Evolutionary conservation across 1,140 invertebrate genomes (phyloP).

Genomic region (Drosophila repletoides): DNA sequence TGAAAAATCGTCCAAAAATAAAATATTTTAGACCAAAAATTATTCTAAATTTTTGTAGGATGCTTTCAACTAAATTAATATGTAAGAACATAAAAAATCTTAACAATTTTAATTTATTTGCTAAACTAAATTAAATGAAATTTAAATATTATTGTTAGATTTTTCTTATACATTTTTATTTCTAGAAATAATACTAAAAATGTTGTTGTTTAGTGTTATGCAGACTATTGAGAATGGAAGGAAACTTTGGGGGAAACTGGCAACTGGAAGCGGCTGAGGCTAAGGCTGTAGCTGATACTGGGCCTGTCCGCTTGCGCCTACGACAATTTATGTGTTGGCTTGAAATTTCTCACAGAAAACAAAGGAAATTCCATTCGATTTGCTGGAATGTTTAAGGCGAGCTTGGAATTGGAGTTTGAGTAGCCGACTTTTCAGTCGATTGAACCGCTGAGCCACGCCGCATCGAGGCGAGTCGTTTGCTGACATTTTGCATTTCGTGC

Average conservation of each 20-base stretch:
- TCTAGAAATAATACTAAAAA: no score
- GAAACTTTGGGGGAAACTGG: conserved; percentile 30
- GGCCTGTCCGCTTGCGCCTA: conserved; percentile 60
- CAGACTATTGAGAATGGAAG: not conserved
- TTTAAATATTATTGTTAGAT: no score
- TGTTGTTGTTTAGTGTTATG: conserved; percentile 31
- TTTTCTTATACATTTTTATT: no score
- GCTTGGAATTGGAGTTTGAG: conserved; percentile 12
- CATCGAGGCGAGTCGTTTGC: no score
- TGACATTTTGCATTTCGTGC: conserved; percentile 82
- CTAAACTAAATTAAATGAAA: no score
- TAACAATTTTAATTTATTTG: not conserved
- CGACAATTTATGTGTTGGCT: conserved; percentile 78
- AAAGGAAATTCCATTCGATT: conserved; percentile 75
- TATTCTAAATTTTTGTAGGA: not conserved
- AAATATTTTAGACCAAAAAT: not conserved
- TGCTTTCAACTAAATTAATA: not conserved
- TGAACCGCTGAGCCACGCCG: conserved; percentile 70
- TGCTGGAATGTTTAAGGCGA: conserved; percentile 70
- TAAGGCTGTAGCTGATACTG: no score
- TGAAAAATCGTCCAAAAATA: not conserved
- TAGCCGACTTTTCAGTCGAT: conserved; percentile 44
- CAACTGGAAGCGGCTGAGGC: conserved; percentile 27
- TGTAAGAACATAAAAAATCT: no score
- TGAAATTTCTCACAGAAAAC: conserved; percentile 80